These are phyloP conservation scores for Apus apus DNA, from an alignment of 2,113 vertebrate species.

Conservation along the genomic window DNA sequence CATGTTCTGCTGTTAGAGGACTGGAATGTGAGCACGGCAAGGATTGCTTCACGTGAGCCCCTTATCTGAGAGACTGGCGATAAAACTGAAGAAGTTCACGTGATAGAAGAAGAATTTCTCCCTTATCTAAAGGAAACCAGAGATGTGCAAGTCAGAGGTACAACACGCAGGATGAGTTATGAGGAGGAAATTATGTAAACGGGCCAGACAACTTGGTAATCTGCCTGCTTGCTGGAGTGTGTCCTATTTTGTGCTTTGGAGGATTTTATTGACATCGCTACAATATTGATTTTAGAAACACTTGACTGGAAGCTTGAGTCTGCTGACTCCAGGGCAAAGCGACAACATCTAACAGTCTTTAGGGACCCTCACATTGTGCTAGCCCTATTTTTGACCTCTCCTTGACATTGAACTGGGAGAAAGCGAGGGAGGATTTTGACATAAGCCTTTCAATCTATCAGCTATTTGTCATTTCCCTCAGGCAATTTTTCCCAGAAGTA, in stretches of 20 bases:
- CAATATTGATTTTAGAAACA: not conserved
- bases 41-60: slow-evolving; percentile 2
- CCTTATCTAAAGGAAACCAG: slow-evolving; percentile 43
- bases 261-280: not conserved
- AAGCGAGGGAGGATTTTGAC: not conserved
- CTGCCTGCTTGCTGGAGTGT: not conserved
- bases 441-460: not conserved
- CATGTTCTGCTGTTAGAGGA: not conserved
- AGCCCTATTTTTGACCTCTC: slow-evolving; percentile 2
- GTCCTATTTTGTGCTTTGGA: not conserved
- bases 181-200: slow-evolving; percentile 26
- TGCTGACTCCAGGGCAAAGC: not conserved
- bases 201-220: slow-evolving; percentile 10
- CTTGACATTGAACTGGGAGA: not conserved
- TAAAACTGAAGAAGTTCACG: slow-evolving; percentile 6
- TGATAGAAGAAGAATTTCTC: slow-evolving; percentile 46
- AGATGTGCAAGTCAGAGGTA: slow-evolving; percentile 33
- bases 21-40: not conserved
- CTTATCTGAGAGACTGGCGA: slow-evolving; percentile 25
- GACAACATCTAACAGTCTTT: not conserved
- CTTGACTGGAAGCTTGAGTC: not conserved
- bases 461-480: not conserved
- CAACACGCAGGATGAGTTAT: not conserved
- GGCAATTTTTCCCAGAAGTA: not conserved
- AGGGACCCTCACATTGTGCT: not conserved